Conservation (phyloP, 2,888 invertebrate genomes). For the Callimorpha dominula region DNA sequence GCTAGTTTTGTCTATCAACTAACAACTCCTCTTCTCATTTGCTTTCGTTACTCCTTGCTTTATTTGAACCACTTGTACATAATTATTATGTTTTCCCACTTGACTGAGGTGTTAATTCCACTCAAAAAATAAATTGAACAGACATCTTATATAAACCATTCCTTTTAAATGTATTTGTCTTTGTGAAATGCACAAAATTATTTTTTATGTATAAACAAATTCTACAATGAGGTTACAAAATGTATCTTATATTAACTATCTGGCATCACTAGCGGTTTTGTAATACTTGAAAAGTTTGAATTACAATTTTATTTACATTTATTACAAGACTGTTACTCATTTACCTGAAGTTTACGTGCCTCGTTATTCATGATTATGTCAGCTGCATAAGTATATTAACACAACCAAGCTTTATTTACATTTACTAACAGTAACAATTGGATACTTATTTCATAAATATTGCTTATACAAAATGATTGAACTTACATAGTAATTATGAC, state of each 20-base stretch:
- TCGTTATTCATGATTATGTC: slow-evolving; percentile 44
- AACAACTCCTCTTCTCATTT: slow-evolving; percentile 27
- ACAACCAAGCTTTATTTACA: slow-evolving; percentile 40
- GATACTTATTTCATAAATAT: too few species aligned
- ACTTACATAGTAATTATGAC: background rate
- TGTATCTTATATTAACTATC: slow-evolving; percentile 28
- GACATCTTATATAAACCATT: slow-evolving; percentile 57
- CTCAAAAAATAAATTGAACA: slow-evolving; percentile 38
- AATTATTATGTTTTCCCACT: slow-evolving; percentile 30
- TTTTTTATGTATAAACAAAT: slow-evolving; percentile 38
- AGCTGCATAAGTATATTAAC: slow-evolving; percentile 46
- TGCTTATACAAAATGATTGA: background rate
- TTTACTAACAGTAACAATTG: slow-evolving; percentile 2
- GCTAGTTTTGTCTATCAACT: slow-evolving; percentile 26
- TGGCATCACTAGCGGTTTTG: slow-evolving; percentile 16
- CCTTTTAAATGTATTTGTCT: slow-evolving; percentile 58
- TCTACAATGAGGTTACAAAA: slow-evolving; percentile 24
- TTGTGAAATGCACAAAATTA: slow-evolving; percentile 72
- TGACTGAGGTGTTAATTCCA: slow-evolving; percentile 36
- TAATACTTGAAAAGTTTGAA: slow-evolving; percentile 22
- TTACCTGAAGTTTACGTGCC: slow-evolving; percentile 37
- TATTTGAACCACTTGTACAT: slow-evolving; percentile 39
- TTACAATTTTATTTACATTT: slow-evolving; percentile 31
- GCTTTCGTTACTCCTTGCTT: slow-evolving; percentile 34
- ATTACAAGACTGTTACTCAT: slow-evolving; percentile 24